phyloP scores from a whole-genome alignment of 2,113 vertebrate species.

The Pomatostomus ruficeps region DNA sequence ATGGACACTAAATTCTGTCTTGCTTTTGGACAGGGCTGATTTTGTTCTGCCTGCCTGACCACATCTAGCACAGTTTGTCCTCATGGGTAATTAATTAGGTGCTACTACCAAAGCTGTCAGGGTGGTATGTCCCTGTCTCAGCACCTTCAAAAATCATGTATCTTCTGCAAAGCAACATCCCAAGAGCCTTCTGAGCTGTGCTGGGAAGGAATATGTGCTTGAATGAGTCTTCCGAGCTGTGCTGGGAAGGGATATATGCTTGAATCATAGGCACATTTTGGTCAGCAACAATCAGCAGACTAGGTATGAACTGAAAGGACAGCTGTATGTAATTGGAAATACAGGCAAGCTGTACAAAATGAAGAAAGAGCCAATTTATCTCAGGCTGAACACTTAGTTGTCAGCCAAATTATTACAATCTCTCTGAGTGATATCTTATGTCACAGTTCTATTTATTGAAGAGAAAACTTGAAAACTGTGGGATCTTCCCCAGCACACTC shows the following conservation, averaged over 20 bases:
- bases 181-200: background rate
- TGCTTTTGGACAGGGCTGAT: background rate
- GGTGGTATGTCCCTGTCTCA: background rate
- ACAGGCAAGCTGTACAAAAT: background rate
- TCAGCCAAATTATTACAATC: background rate
- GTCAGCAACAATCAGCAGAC: background rate
- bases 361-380: background rate
- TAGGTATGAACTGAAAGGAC: background rate
- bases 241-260: fast-evolving
- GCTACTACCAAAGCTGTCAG: background rate
- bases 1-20: background rate
- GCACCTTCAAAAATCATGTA: background rate
- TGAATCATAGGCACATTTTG: background rate
- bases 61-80: background rate
- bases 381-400: background rate
- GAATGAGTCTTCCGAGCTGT: background rate
- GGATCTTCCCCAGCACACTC: background rate
- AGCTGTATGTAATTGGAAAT: background rate
- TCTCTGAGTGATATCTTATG: background rate
- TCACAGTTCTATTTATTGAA: background rate
- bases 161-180: background rate
- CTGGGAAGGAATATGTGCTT: fast-evolving
- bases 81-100: background rate
- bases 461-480: background rate
- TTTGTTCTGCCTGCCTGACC: background rate